Conservation (phyloP, 2,797 vertebrate species). For the Manis javanica region DNA sequence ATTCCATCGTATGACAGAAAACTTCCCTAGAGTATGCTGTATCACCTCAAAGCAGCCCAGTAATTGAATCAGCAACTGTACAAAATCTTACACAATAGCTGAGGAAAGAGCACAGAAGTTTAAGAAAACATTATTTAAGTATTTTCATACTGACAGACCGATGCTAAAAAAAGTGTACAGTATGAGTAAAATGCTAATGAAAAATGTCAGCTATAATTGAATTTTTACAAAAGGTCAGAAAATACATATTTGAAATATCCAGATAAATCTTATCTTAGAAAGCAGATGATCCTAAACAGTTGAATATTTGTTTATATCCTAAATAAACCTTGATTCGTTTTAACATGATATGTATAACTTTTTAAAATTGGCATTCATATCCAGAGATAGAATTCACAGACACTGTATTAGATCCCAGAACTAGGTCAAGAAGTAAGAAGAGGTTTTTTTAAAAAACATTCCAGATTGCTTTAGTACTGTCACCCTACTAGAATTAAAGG, state of each 20-base stretch:
- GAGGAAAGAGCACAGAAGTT: conserved; percentile 46
- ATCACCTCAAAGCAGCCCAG: conserved; percentile 32
- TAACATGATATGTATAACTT: neutral
- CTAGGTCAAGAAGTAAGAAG: neutral
- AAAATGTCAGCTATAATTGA: conserved; percentile 39
- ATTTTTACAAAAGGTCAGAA: conserved; percentile 30
- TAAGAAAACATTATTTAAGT: conserved; percentile 42
- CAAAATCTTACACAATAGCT: neutral
- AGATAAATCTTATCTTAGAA: conserved; percentile 40
- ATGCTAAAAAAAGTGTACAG: neutral
- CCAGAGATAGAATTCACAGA: conserved; percentile 28
- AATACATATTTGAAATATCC: conserved; percentile 6
- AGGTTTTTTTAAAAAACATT: conserved; percentile 8
- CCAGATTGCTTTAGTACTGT: conserved; percentile 21
- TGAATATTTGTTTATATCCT: neutral
- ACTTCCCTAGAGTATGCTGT: neutral
- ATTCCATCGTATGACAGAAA: conserved; percentile 35
- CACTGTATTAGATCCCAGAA: neutral
- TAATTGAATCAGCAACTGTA: neutral
- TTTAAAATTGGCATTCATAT: neutral
- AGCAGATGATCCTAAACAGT: conserved; percentile 24
- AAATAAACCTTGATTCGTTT: conserved; percentile 33
- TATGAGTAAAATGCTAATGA: neutral
- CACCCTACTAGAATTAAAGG: conserved; percentile 10
- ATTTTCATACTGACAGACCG: conserved; percentile 34